A percentile compares a stretch with the other conserved stretches of the same genome.
phyloP scores from a whole-genome alignment of 1,140 invertebrate genomes.

The Macrostomum lignano region DNA sequence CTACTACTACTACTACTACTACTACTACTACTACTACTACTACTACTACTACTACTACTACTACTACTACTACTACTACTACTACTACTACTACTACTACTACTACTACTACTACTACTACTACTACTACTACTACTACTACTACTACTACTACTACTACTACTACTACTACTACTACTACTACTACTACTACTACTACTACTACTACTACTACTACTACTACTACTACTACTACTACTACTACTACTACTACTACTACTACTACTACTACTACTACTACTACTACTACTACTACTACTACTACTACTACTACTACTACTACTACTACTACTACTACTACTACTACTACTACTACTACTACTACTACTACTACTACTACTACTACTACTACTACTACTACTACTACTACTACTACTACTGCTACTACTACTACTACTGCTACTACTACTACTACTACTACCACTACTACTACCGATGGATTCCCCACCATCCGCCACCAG shows the following conservation, averaged over 20 bases:
- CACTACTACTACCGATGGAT: conserved; percentile 2
- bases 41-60: conserved; percentile 2
- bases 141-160: conserved; percentile 2
- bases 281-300: conserved; percentile 2
- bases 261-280: conserved; percentile 2
- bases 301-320: conserved; percentile 2
- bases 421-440: conserved; percentile 2
- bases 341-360: conserved; percentile 2
- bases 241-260: conserved; percentile 2
- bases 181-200: conserved; percentile 2
- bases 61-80: conserved; percentile 2
- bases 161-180: conserved; percentile 2
- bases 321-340: conserved; percentile 2
- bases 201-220: conserved; percentile 2
- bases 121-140: conserved; percentile 2
- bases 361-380: conserved; percentile 2
- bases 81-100: conserved; percentile 2
- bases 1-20: conserved; percentile 2
- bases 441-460: conserved; percentile 2
- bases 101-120: conserved; percentile 2
- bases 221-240: conserved; percentile 2
- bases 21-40: conserved; percentile 2
- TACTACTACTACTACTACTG: conserved; percentile 2
- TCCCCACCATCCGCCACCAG: too few species aligned
- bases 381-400: conserved; percentile 2